Conservation (phyloP, 2,797 vertebrate species). For the Limosa lapponica region DNA sequence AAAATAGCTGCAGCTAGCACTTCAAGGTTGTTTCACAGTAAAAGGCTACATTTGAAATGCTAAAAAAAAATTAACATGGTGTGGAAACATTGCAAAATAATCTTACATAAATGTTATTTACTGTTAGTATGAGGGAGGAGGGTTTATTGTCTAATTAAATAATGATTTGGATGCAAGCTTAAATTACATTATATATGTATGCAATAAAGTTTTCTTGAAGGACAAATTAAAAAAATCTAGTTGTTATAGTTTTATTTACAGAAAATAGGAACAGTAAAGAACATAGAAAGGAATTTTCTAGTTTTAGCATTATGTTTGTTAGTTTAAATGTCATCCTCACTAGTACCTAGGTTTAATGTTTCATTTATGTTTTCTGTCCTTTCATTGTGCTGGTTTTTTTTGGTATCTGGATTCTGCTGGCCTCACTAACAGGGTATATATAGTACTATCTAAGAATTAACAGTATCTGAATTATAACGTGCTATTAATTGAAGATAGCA, state of each 20-base stretch:
- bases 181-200: background rate
- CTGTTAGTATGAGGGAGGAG: background rate
- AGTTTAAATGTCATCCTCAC: background rate
- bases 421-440: background rate
- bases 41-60: conserved; percentile 37
- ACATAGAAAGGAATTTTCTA: background rate
- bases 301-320: background rate
- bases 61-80: background rate
- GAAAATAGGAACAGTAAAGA: background rate
- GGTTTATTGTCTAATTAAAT: conserved; percentile 21
- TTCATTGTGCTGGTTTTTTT: background rate
- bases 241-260: background rate
- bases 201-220: background rate
- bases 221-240: background rate
- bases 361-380: background rate
- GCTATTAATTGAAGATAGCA: background rate
- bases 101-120: conserved; percentile 14
- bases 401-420: background rate
- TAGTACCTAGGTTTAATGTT: background rate
- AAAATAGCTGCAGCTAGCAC: background rate
- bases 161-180: background rate
- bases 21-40: conserved; percentile 25
- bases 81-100: conserved; percentile 4
- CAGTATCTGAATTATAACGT: background rate
- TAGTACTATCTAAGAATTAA: background rate